Evolutionary conservation across 2,888 invertebrate genomes (phyloP).

Genomic region (Anaspis maculata): DNA sequence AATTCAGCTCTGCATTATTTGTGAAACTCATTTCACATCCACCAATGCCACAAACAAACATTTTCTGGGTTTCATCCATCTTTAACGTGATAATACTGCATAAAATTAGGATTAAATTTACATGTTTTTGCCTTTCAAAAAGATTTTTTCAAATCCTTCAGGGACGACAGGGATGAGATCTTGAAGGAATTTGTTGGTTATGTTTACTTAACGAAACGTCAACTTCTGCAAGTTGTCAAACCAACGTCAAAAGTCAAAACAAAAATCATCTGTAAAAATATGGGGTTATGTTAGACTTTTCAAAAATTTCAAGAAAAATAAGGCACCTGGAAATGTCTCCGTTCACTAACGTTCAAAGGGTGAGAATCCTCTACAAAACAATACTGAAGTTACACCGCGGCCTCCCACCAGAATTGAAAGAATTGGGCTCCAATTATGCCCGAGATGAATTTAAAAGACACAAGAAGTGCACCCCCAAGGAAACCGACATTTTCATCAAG

Average conservation of each 20-base stretch:
- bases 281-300: background rate
- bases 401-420: conserved; percentile 47
- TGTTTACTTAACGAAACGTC: background rate
- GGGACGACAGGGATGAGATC: background rate
- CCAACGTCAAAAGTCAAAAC: background rate
- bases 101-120: background rate
- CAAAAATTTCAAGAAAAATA: too few relatives aligned
- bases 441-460: conserved; percentile 75
- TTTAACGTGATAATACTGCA: background rate
- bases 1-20: conserved; percentile 71
- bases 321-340: background rate
- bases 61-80: conserved; percentile 42
- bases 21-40: conserved; percentile 73
- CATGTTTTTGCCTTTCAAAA: background rate
- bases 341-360: conserved; percentile 41
- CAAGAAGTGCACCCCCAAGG: conserved; percentile 59
- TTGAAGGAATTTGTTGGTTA: conserved; percentile 1
- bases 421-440: conserved; percentile 52
- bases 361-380: conserved; percentile 51
- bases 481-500: conserved; percentile 68
- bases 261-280: background rate
- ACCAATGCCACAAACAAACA: conserved; percentile 60
- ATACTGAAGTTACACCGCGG: conserved; percentile 53
- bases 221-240: background rate
- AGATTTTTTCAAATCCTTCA: background rate